Percentiles rank a stretch among this genome's conserved stretches.
phyloP scores from a whole-genome alignment of 2,888 invertebrate genomes.

The Ochropleura plecta region DNA sequence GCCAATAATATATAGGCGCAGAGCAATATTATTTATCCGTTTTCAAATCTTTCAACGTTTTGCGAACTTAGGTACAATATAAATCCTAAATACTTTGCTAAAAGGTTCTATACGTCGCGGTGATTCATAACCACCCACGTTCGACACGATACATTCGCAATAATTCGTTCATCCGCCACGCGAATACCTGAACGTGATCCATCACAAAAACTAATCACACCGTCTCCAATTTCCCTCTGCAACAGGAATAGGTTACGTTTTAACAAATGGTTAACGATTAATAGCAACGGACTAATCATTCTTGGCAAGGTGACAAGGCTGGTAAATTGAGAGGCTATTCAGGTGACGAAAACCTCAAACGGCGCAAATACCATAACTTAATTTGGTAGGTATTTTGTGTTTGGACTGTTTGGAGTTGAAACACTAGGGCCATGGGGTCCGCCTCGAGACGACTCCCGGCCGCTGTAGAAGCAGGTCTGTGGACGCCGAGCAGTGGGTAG shows the following conservation, averaged over 20 bases:
- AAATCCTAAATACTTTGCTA: neutral
- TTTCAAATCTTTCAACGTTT: neutral
- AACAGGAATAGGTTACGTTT: constrained; percentile 18
- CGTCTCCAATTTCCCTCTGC: constrained; percentile 18
- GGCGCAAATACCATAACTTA: no score
- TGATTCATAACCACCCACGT: neutral
- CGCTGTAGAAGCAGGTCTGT: no score
- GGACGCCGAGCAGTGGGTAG: no score
- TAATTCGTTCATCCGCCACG: constrained; percentile 29
- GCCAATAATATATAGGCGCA: no score
- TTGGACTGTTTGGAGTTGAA: no score
- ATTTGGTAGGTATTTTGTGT: no score
- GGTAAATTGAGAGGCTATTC: neutral
- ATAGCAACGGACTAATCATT: neutral
- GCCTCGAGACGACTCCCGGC: no score
- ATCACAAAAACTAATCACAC: constrained; percentile 53
- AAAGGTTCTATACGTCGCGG: constrained; percentile 4
- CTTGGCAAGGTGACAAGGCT: neutral
- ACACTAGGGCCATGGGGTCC: no score
- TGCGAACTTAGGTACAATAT: neutral
- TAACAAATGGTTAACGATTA: constrained; percentile 14
- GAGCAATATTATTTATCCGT: neutral
- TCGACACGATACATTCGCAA: constrained; percentile 9
- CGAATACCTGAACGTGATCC: constrained; percentile 28
- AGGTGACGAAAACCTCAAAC: constrained; percentile 6